phyloP scores from a whole-genome alignment of 2,113 vertebrate genomes.

The Hippocampus barbouri region DNA sequence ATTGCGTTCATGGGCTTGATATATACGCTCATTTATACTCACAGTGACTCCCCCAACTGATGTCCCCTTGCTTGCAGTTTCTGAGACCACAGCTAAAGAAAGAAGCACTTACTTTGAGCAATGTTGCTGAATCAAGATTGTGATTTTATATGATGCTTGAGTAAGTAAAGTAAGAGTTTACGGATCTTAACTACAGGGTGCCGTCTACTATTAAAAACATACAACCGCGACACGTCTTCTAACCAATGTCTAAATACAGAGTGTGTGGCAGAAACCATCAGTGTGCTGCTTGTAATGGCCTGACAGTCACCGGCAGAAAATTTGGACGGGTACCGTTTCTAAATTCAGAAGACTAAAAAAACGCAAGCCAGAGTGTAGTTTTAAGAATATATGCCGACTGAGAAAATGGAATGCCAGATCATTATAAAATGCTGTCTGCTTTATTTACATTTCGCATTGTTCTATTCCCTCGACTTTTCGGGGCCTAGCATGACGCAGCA shows the following conservation, averaged over 20 bases:
- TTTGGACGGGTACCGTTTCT: too few relatives aligned
- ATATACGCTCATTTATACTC: conserved; percentile 45
- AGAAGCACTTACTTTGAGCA: background rate
- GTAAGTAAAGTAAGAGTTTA: background rate
- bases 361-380: too few relatives aligned
- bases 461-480: too few relatives aligned
- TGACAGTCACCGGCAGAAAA: too few relatives aligned
- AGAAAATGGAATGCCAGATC: too few relatives aligned
- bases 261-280: background rate
- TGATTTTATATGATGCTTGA: background rate
- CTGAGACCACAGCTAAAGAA: conserved; percentile 65
- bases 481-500: too few relatives aligned
- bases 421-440: too few relatives aligned
- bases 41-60: conserved; percentile 66
- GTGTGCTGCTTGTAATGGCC: background rate
- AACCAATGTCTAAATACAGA: background rate
- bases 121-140: background rate
- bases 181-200: background rate
- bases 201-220: background rate
- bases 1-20: background rate
- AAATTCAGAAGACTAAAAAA: too few relatives aligned
- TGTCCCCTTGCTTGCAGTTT: conserved; percentile 59
- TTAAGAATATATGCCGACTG: too few relatives aligned
- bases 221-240: background rate
- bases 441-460: too few relatives aligned